Conservation (phyloP, 2,797 vertebrate genomes). For the Kryptopterus vitreolus region DNA sequence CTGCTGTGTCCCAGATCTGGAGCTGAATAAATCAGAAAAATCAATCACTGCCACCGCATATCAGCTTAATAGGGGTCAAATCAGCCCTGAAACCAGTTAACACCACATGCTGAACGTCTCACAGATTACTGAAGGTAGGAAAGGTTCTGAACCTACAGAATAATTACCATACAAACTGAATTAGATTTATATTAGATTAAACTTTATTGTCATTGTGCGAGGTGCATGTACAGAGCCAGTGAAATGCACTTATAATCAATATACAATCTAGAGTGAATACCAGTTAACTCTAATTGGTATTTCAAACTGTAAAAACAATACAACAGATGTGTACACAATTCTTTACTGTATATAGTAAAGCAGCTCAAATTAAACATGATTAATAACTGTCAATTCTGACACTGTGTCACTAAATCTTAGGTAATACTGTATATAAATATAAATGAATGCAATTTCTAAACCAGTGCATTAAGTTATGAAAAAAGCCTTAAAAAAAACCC, state of each 20-base stretch:
- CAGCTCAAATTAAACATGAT: too few species aligned
- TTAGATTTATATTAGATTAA: too few species aligned
- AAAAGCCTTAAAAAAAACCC: not conserved
- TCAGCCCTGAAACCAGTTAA: constrained; percentile 1
- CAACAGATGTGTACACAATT: not conserved
- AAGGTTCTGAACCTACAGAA: not conserved
- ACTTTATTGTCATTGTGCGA: too few species aligned
- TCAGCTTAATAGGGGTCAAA: constrained; percentile 10
- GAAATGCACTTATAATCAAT: too few species aligned
- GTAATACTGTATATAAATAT: too few species aligned
- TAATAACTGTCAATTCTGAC: too few species aligned
- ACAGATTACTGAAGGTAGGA: too few species aligned
- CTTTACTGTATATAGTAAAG: too few species aligned
- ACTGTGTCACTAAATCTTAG: not conserved
- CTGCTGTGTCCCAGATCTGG: constrained; percentile 99
- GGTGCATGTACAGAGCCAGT: too few species aligned
- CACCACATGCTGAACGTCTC: not conserved
- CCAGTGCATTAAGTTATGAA: not conserved
- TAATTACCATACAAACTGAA: not conserved
- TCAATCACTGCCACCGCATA: constrained; percentile 17
- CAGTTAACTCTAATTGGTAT: not conserved
- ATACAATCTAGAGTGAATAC: not conserved
- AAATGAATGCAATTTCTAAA: not conserved
- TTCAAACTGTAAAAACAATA: not conserved
- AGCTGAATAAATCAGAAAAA: constrained; percentile 72